Base-by-base conservation (phyloP, 2,113 vertebrate genomes). In the Upupa epops region DNA sequence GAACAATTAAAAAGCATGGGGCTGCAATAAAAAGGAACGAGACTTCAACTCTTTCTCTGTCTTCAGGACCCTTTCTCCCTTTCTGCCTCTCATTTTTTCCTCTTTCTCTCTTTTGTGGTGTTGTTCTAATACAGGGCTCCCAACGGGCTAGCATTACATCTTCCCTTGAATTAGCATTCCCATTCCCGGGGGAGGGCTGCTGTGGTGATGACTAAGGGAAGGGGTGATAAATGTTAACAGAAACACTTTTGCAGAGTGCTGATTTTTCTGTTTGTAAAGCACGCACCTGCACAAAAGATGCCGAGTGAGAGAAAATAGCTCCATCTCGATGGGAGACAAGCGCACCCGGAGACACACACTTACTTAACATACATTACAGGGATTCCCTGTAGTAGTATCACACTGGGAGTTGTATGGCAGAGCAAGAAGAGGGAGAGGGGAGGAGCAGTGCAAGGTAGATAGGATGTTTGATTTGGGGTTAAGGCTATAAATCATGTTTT, bases 141-240 rank as follows among this genome's bases (percentile, higher is more conserved):
- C 94, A 92, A 42, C 0, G 24, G 95, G 83, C 91, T 76, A 61
- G 76, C 71, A 94, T 94, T 96, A 95, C 95, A 96, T 96, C 95
- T 97, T 97, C 68, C 42, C 81, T 94, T 70, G 95, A 97, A 97
- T 97, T 97, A 96, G 89, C 94, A 96, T 94, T 90, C 73, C 17
- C 31, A 14, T 87, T 96, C 95, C 92, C 94, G 1, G 0, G 90
- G 85, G 96, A 96, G 77, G 78, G 80, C 88, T 78, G 89, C 76
- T 60, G 94, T 82, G 78, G 82, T 96, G 96, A 97, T 97, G 96
- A 96, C 93, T 95, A 96, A 97, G 96, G 96, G 85, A 97, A 96
- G 95, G 93, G 96, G 94, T 97, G 95, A 97, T 97, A 96, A 97
- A 97, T 97, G 95, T 97, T 97, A 97, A 97, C 95, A 96, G 95